Conservation (phyloP, 1,140 invertebrate species). For the Pissodes strobi region DNA sequence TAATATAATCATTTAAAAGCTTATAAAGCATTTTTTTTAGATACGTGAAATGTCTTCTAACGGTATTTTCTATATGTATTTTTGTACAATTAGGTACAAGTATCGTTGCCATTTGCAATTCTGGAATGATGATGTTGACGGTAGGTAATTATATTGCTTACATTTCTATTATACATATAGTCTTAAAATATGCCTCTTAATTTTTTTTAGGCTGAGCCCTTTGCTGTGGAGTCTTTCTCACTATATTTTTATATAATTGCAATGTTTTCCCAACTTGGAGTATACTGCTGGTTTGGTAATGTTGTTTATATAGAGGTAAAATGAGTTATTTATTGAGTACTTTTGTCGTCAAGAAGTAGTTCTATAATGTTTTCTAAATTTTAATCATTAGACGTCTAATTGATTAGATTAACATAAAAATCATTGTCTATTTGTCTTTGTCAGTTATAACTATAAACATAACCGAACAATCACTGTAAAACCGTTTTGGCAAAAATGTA, state of each 20-base stretch:
- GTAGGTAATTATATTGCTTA: conserved; percentile 1
- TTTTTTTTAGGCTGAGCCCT: conserved; percentile 9
- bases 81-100: conserved; percentile 47
- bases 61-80: conserved; percentile 45
- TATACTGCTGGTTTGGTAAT: conserved; percentile 51
- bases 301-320: conserved; percentile 43
- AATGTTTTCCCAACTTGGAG: conserved; percentile 48
- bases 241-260: conserved; percentile 18
- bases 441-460: too few species aligned
- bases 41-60: conserved; percentile 36
- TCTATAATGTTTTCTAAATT: too few species aligned
- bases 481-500: too few species aligned
- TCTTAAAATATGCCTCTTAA: background rate
- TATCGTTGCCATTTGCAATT: conserved; percentile 47
- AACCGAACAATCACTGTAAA: too few species aligned
- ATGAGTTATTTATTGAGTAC: too few species aligned
- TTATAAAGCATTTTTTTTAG: conserved; percentile 35
- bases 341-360: too few species aligned
- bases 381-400: too few species aligned
- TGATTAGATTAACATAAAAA: too few species aligned
- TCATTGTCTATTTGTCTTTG: too few species aligned
- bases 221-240: conserved; percentile 21
- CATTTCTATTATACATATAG: background rate
- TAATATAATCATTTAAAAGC: background rate
- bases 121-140: conserved; percentile 39